These are phyloP conservation scores for Spea hammondii DNA, from an alignment of 2,797 vertebrate species.

Conservation along the genomic window DNA sequence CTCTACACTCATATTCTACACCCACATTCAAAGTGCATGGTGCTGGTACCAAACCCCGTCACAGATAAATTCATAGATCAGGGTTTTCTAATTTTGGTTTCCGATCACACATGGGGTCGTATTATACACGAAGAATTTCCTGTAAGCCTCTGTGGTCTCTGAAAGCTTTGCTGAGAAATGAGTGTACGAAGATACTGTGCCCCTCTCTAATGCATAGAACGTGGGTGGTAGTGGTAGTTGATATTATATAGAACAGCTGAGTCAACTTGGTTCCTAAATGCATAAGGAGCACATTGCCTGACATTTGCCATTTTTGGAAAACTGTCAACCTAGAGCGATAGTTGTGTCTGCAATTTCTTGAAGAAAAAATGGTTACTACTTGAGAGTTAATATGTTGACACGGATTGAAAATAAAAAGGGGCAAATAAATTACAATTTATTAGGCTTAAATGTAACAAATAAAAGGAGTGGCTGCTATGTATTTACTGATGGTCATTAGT, in stretches of 20 bases:
- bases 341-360: too few species aligned
- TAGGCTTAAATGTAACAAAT: too few species aligned
- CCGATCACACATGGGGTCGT: not conserved
- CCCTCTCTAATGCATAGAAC: not conserved
- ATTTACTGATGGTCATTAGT: too few species aligned
- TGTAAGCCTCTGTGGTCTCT: slow-evolving; percentile 36
- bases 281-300: not conserved
- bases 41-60: too few species aligned
- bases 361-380: too few species aligned
- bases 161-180: slow-evolving; percentile 30
- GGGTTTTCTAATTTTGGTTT: not conserved
- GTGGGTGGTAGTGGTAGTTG: not conserved
- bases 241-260: slow-evolving; percentile 4
- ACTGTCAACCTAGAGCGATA: not conserved
- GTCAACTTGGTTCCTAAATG: slow-evolving; percentile 23
- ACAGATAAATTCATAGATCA: not conserved
- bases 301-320: not conserved
- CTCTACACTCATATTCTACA: too few species aligned
- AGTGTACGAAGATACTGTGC: not conserved
- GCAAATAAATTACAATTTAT: too few species aligned
- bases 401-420: too few species aligned
- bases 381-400: too few species aligned
- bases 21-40: too few species aligned
- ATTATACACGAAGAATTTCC: slow-evolving; percentile 20
- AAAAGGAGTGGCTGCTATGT: too few species aligned